Percentiles rank a stretch among this genome's conserved stretches.
Conservation (phyloP, 2,797 vertebrate species). For the Amniataba percoides region DNA sequence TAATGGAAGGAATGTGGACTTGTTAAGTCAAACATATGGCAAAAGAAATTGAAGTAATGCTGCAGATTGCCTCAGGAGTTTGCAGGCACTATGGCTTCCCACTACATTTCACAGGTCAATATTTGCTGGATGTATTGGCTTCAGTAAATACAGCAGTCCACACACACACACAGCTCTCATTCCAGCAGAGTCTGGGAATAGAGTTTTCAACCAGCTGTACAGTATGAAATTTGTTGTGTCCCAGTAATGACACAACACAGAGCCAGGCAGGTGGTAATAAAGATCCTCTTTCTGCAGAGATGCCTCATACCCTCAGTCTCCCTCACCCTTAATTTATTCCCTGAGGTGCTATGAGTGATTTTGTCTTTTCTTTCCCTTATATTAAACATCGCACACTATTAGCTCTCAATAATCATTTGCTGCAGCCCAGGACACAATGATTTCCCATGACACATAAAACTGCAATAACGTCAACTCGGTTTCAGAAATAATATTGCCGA, state of each 20-base stretch:
- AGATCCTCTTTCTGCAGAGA: slow-evolving; percentile 90
- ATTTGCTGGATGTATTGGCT: slow-evolving; percentile 76
- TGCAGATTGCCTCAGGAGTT: slow-evolving; percentile 62
- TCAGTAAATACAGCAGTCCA: slow-evolving; percentile 69
- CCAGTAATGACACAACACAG: slow-evolving; percentile 77
- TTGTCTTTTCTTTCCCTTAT: slow-evolving; percentile 84
- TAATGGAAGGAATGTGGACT: slow-evolving; percentile 59
- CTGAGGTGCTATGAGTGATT: slow-evolving; percentile 87
- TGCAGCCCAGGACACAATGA: slow-evolving; percentile 89
- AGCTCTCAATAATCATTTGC: slow-evolving; percentile 93
- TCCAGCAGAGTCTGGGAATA: slow-evolving; percentile 69
- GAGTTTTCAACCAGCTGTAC: slow-evolving; percentile 60
- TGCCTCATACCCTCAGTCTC: slow-evolving; percentile 86
- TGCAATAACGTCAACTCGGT: slow-evolving; percentile 90
- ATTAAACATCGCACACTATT: slow-evolving; percentile 94
- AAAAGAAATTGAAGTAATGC: slow-evolving; percentile 58
- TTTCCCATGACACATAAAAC: slow-evolving; percentile 95
- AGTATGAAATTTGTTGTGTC: slow-evolving; percentile 70
- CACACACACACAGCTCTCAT: slow-evolving; percentile 62
- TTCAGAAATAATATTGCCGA: slow-evolving; percentile 88
- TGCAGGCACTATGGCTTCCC: slow-evolving; percentile 41
- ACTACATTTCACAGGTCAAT: slow-evolving; percentile 77
- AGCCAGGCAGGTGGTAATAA: slow-evolving; percentile 88
- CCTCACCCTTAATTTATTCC: slow-evolving; percentile 91
- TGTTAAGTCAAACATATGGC: slow-evolving; percentile 76